Percentiles rank a stretch among this genome's conserved stretches.
These are phyloP conservation scores for Andrena cerasifolii DNA, from an alignment of 1,140 invertebrate genomes.

Conservation along the genomic window DNA sequence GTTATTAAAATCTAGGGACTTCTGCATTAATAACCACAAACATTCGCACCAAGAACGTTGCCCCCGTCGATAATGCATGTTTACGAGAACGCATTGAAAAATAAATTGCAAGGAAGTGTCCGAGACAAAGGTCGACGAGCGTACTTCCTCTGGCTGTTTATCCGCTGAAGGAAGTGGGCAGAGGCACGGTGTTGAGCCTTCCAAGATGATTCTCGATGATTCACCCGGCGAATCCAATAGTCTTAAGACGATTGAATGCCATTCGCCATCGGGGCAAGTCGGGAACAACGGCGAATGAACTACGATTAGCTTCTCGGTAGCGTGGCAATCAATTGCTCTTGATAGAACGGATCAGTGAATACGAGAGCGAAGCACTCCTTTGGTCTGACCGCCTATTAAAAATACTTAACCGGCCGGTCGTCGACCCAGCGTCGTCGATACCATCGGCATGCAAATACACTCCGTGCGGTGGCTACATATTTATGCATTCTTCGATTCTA, in stretches of 20 bases:
- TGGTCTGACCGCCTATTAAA: conserved; percentile 73
- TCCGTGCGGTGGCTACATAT: conserved; percentile 19
- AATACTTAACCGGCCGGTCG: conserved; percentile 73
- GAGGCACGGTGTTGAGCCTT: neutral
- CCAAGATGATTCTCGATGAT: conserved; percentile 1
- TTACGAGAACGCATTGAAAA: neutral
- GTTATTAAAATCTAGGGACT: too few relatives aligned
- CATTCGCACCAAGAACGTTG: neutral
- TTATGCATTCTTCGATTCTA: conserved; percentile 48
- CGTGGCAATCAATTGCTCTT: conserved; percentile 71
- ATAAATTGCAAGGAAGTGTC: neutral
- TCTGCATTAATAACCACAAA: too few relatives aligned
- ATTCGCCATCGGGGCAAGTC: conserved; percentile 4
- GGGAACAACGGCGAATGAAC: conserved; percentile 45
- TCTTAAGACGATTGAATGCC: conserved; percentile 55
- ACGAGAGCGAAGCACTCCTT: conserved; percentile 67
- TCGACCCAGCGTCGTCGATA: conserved; percentile 67
- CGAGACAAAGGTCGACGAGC: neutral
- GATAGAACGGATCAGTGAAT: conserved; percentile 68
- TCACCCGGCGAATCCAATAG: conserved; percentile 21
- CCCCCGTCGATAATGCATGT: neutral
- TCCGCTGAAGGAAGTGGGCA: neutral
- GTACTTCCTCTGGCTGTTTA: neutral
- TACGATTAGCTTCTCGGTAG: conserved; percentile 61
- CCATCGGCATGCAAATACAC: conserved; percentile 71